Conservation (phyloP, 2,888 invertebrate genomes). For the Tipula helvola region DNA sequence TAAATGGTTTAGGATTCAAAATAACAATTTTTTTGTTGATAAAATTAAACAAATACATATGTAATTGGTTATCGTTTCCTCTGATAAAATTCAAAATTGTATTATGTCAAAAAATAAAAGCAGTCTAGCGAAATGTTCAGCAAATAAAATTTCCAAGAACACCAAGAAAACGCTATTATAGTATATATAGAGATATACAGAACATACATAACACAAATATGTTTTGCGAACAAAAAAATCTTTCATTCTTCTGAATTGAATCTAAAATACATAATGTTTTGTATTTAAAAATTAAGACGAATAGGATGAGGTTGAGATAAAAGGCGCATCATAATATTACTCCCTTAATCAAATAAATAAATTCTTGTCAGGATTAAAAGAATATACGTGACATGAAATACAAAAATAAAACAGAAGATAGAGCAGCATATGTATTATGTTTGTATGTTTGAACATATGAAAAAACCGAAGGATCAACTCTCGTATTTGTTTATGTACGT, state of each 20-base stretch:
- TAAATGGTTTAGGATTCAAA: no score
- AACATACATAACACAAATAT: background rate
- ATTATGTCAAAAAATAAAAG: background rate
- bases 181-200: background rate
- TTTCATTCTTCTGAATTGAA: background rate
- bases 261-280: background rate
- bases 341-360: background rate
- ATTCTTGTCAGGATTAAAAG: conserved; percentile 4
- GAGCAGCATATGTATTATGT: background rate
- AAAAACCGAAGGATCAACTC: background rate
- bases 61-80: background rate
- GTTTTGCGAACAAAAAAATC: background rate
- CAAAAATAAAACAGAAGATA: background rate
- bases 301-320: background rate
- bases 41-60: background rate
- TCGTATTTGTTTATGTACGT: background rate
- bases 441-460: background rate
- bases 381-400: background rate
- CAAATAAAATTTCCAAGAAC: background rate
- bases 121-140: background rate
- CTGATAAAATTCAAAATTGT: background rate
- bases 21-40: background rate
- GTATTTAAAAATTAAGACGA: background rate
- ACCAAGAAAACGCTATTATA: background rate
- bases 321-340: background rate